Conservation (phyloP, 2,797 vertebrate genomes). For the Labroides dimidiatus region DNA sequence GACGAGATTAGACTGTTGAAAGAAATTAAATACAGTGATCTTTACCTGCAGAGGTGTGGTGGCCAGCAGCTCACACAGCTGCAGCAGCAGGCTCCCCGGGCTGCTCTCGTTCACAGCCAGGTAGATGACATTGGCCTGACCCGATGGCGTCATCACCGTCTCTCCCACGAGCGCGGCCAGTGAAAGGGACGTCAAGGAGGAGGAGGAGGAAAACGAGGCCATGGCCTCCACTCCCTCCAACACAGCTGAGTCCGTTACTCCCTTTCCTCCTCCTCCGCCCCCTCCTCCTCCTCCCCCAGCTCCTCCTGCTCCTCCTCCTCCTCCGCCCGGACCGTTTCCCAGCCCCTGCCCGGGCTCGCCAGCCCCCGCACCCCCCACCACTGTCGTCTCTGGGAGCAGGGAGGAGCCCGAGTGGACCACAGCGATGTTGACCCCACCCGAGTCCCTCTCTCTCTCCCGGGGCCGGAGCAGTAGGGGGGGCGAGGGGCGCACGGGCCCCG, state of each 20-base stretch:
- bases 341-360: constrained; percentile 67
- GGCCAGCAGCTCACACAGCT: constrained; percentile 93
- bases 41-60: constrained; percentile 90
- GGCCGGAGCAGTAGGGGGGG: constrained; percentile 89
- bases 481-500: constrained; percentile 89
- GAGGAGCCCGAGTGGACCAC: constrained; percentile 90
- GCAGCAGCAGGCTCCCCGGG: constrained; percentile 91
- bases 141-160: constrained; percentile 85
- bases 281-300: constrained; percentile 41
- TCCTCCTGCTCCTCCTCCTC: constrained; percentile 45
- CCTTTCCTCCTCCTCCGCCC: constrained; percentile 42
- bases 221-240: constrained; percentile 52
- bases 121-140: constrained; percentile 86
- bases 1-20: too few relatives aligned
- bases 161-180: constrained; percentile 82
- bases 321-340: constrained; percentile 72
- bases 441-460: constrained; percentile 89
- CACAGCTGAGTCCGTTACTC: constrained; percentile 62
- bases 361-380: constrained; percentile 76
- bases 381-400: constrained; percentile 85
- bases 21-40: too few relatives aligned
- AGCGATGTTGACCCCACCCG: constrained; percentile 92
- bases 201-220: constrained; percentile 55
- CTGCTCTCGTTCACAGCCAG: constrained; percentile 92
- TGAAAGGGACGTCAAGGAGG: constrained; percentile 55